Evolutionary conservation across 2,888 invertebrate species (phyloP), one percentile per base, ranked within the genome.

Genomic region (Pachymerium ferrugineum): DNA sequence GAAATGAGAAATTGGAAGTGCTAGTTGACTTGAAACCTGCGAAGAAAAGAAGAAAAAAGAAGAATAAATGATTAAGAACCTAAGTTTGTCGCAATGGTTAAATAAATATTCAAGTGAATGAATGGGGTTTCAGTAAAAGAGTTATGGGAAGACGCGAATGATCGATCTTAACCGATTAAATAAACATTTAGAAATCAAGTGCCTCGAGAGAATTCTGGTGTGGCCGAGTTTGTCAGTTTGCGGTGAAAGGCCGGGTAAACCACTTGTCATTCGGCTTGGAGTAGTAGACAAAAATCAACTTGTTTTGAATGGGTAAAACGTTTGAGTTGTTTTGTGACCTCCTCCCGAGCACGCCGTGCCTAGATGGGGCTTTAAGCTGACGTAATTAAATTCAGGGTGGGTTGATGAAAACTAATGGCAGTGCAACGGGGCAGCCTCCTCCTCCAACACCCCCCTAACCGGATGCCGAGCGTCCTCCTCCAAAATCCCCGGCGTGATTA

Each of bases 381-480:
- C 47, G 47, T 54, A 54, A 54, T 54, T 54, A 54, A 54, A 54
- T 54, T 54, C 47, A 54, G 47, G 47, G 47, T 54, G 47, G n/a
- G 47, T 54, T 54, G 47, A 54, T 54, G 47, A 54, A 54, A 54
- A 54, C 47, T 54, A 54, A 54, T 54, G 47, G 47, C 47, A 5
- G 16, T 19, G 47, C 47, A 22, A n/a, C 47, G 47, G 47, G 47
- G 47, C 47, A 22, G 22, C 47, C 47, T 22, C 47, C 47, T 22
- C n/a, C 10, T 22, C 47, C 19, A 22, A 54, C 22, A 22, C 47
- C 47, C 47, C 47, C 47, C 47, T 22, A 10, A 19, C 47, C 47
- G 47, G 47, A 54, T 54, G 47, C 47, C 47, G 47, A 54, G 47
- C 47, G 47, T 22, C 47, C 47, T 54, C 47, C 47, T 54, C 47